Evolutionary conservation across 2,888 invertebrate species (phyloP).

Genomic region (Torymus aiolomorphi): DNA sequence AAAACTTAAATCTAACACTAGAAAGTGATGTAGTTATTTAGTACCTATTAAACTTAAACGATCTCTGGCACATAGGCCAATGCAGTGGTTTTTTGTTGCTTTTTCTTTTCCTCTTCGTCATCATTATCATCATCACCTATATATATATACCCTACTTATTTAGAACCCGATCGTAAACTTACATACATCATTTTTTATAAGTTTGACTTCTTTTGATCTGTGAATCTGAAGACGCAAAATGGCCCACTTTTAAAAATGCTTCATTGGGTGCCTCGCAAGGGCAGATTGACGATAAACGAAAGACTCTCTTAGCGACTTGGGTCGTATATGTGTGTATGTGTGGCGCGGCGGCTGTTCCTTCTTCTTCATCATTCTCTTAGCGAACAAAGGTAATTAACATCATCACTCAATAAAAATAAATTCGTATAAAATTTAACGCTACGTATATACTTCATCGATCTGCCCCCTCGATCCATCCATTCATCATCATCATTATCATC

Average conservation of each 20-base stretch:
- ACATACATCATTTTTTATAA: conserved; percentile 27
- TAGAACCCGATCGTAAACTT: conserved; percentile 45
- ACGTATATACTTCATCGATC: conserved; percentile 46
- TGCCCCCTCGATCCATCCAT: conserved; percentile 21
- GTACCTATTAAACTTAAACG: conserved; percentile 72
- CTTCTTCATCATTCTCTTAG: conserved; percentile 18
- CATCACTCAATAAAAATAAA: conserved; percentile 50
- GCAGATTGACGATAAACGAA: conserved; percentile 45
- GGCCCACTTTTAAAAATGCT: conserved; percentile 45
- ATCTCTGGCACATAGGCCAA: conserved; percentile 65
- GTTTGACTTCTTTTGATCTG: conserved; percentile 25
- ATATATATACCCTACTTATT: conserved; percentile 43
- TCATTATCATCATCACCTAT: too few relatives aligned
- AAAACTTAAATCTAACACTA: conserved; percentile 73
- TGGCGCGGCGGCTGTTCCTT: too few relatives aligned
- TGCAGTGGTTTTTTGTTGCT: conserved; percentile 36
- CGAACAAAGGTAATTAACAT: conserved; percentile 31
- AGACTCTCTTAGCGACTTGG: conserved; percentile 22
- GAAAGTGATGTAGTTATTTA: conserved; percentile 71
- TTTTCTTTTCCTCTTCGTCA: too few relatives aligned
- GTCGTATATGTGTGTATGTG: neutral
- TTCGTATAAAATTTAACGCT: conserved; percentile 55
- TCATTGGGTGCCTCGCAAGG: conserved; percentile 19
- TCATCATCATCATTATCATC: too few relatives aligned
- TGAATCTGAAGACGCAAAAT: conserved; percentile 33